phyloP scores from a whole-genome alignment of 2,888 invertebrate species.

The Prosopocoilus inquinatus region DNA sequence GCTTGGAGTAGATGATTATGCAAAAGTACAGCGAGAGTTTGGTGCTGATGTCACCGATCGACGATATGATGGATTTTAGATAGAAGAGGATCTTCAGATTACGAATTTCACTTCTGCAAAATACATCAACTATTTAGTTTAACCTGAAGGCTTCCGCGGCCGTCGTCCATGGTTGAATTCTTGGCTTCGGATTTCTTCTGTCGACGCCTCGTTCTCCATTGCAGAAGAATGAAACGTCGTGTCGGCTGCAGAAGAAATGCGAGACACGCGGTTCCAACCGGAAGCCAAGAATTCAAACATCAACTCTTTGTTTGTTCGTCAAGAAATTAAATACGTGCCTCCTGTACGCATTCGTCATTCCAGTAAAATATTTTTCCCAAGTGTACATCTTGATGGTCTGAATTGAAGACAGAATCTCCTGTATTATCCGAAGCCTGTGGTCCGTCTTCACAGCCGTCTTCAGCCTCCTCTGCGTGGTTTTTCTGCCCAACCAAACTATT shows the following conservation, averaged over 20 bases:
- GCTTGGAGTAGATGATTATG: slow-evolving; percentile 32
- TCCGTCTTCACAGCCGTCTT: slow-evolving; percentile 62
- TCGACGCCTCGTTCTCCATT: too few relatives aligned
- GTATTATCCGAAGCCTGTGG: slow-evolving; percentile 82
- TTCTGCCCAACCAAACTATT: slow-evolving; percentile 54
- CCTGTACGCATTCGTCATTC: slow-evolving; percentile 21
- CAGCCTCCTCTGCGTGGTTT: slow-evolving; percentile 11
- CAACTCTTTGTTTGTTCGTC: neutral
- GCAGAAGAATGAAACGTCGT: too few relatives aligned
- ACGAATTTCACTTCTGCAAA: slow-evolving; percentile 61
- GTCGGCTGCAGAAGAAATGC: too few relatives aligned
- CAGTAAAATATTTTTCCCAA: slow-evolving; percentile 29
- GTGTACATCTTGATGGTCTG: slow-evolving; percentile 72
- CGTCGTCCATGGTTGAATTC: too few relatives aligned
- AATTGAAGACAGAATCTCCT: slow-evolving; percentile 86
- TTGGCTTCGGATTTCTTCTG: too few relatives aligned
- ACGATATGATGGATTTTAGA: slow-evolving; percentile 37
- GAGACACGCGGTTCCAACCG: too few relatives aligned
- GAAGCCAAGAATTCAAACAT: too few relatives aligned
- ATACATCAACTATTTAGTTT: too few relatives aligned
- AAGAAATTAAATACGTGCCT: slow-evolving; percentile 38
- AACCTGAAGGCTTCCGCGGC: too few relatives aligned
- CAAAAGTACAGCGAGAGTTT: slow-evolving; percentile 43
- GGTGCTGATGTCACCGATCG: slow-evolving; percentile 38
- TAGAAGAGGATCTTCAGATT: slow-evolving; percentile 47